phyloP scores from a whole-genome alignment of 2,888 invertebrate species.

The Zonitis immaculata region DNA sequence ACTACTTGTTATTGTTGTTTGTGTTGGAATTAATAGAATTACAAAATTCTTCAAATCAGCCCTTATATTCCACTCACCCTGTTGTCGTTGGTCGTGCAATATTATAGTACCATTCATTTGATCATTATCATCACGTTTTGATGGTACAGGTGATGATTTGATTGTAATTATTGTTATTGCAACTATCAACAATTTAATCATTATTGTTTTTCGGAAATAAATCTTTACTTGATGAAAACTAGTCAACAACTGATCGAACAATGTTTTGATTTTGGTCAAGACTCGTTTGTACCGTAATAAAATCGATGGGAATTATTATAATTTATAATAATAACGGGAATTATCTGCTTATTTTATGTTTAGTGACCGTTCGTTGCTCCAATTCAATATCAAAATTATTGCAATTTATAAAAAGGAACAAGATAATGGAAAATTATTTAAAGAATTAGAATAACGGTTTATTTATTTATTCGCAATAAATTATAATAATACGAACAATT shows the following conservation, averaged over 20 bases:
- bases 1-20: constrained; percentile 18
- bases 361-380: neutral
- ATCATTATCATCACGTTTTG: neutral
- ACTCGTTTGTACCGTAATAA: constrained; percentile 25
- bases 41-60: constrained; percentile 72
- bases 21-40: constrained; percentile 53
- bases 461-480: too few relatives aligned
- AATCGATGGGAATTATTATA: too few relatives aligned
- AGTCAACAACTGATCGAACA: constrained; percentile 2
- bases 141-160: constrained; percentile 8
- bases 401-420: too few relatives aligned
- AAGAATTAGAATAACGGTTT: too few relatives aligned
- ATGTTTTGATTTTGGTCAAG: constrained; percentile 20
- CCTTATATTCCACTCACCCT: constrained; percentile 64
- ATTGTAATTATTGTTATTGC: neutral
- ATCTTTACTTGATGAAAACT: constrained; percentile 5
- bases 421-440: too few relatives aligned
- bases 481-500: too few relatives aligned
- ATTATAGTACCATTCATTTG: constrained; percentile 19
- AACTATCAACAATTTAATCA: too few relatives aligned
- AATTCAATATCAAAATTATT: too few relatives aligned
- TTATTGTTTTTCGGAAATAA: too few relatives aligned
- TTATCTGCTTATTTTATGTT: too few relatives aligned
- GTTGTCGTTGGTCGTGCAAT: constrained; percentile 74
- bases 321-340: neutral